These are phyloP conservation scores for Carcharodon carcharias DNA, from an alignment of 2,797 vertebrate species.

Conservation along the genomic window DNA sequence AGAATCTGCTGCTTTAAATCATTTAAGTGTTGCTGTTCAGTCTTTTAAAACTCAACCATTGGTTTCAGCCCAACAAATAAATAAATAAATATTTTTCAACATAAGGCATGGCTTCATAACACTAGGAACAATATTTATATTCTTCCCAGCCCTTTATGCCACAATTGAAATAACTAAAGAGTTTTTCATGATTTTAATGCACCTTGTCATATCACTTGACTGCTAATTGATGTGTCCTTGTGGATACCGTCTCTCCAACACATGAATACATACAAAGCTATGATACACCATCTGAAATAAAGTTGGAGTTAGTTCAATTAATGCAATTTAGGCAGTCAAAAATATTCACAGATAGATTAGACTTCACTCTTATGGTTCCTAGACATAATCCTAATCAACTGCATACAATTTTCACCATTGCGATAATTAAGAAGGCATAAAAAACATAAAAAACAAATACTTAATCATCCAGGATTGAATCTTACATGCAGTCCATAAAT, in stretches of 20 bases:
- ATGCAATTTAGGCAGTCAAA: background rate
- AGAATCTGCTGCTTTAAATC: too few species aligned
- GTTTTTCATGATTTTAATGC: background rate
- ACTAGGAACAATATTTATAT: background rate
- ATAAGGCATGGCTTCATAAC: too few species aligned
- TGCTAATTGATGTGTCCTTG: background rate
- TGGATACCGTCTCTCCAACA: background rate
- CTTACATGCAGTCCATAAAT: background rate
- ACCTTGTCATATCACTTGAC: background rate
- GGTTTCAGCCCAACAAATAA: too few species aligned
- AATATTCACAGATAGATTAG: background rate
- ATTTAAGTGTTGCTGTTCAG: too few species aligned
- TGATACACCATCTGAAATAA: background rate
- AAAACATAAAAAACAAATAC: conserved; percentile 15
- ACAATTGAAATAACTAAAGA: background rate
- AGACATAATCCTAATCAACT: background rate
- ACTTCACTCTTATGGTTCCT: background rate
- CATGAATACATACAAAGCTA: background rate
- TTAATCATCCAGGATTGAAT: background rate
- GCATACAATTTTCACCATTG: background rate
- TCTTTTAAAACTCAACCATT: too few species aligned
- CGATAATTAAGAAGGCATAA: background rate
- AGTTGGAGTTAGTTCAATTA: background rate
- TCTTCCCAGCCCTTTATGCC: background rate
- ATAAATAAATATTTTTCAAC: too few species aligned